These are phyloP conservation scores for Pipra filicauda DNA, from an alignment of 2,113 vertebrate species.

Conservation along the genomic window DNA sequence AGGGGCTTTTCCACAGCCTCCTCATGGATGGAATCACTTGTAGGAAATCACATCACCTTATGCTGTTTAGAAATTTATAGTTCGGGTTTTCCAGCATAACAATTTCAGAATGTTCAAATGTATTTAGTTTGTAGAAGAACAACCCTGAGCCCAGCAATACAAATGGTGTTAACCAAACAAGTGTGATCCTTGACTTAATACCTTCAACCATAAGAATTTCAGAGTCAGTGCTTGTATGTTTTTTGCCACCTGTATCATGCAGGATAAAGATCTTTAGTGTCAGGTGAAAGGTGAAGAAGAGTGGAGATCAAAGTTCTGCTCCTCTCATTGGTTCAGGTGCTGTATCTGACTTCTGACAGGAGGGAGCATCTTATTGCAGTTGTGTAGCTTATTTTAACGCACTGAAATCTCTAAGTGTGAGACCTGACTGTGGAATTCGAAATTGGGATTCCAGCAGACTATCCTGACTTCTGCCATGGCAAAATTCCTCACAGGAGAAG, in stretches of 20 bases:
- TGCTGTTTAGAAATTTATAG: background rate
- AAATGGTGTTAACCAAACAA: background rate
- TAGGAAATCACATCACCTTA: fast-evolving
- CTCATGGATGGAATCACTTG: fast-evolving
- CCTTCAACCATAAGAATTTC: background rate
- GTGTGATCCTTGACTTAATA: background rate
- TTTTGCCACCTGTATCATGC: background rate
- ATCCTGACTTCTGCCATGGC: fast-evolving
- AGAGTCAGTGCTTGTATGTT: background rate
- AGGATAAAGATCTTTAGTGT: background rate
- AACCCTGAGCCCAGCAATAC: fast-evolving
- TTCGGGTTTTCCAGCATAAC: fast-evolving
- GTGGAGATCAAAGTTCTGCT: background rate
- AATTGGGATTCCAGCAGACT: background rate
- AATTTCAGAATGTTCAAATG: background rate
- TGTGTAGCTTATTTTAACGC: background rate
- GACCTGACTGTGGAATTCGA: background rate
- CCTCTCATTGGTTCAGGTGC: background rate
- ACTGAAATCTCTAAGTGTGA: fast-evolving
- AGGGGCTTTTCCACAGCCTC: background rate
- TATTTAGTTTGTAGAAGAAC: background rate
- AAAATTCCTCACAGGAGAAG: background rate
- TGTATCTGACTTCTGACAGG: background rate
- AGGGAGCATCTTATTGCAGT: background rate
- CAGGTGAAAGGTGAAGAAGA: background rate